Evolutionary conservation across 2,113 vertebrate genomes (phyloP), one percentile per base, ranked within the genome.

Genomic region (Sialia sialis): DNA sequence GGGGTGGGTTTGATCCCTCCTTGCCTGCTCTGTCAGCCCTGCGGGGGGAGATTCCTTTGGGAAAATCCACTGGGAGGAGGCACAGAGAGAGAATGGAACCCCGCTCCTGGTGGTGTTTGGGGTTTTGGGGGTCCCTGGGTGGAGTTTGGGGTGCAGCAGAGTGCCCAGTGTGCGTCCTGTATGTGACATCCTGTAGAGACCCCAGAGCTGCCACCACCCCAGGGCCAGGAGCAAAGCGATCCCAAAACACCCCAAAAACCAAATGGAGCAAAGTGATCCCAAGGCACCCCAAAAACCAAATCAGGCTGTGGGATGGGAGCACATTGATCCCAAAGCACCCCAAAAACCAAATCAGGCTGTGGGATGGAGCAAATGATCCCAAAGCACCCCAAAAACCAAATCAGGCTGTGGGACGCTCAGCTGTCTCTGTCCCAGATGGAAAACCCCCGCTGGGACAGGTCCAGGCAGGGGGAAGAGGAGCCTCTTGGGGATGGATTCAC

Each of bases 31-130:
- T 66, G 41, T 7, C 66, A 38, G 36, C 23, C 20, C 46, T 11
- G 26, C 13, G 26, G 19, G 30, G 38, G 58, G 6, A 44, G 51
- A 52, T 18, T 27, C 36, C 54, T 25, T 1, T 0, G 30, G 48
- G 46, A 63, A 34, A 46, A 51, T 75, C 32, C 68, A 1, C 0
- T 1, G 67, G 38, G 27, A 60, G 22, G 25, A 67, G 46, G 51
- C 12, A 15, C 0, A 0, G 73, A n/a, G 12, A 6, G n/a, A 21
- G 9, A 20, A 26, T 2, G 6, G n/a, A 17, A 8, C 7, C 4
- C 13, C 7, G 6, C 21, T 25, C 30, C 26, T 56, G 36, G 30
- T 85, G 46, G 16, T 32, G 4, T 38, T 10, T 68, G 77, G 18
- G 19, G 4, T 18, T 73, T n/a, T 38, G 48, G 59, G 23, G 68